Evolutionary conservation across 2,888 invertebrate species (phyloP), one percentile per base, ranked within the genome.

Genomic region (Thumatha senex): DNA sequence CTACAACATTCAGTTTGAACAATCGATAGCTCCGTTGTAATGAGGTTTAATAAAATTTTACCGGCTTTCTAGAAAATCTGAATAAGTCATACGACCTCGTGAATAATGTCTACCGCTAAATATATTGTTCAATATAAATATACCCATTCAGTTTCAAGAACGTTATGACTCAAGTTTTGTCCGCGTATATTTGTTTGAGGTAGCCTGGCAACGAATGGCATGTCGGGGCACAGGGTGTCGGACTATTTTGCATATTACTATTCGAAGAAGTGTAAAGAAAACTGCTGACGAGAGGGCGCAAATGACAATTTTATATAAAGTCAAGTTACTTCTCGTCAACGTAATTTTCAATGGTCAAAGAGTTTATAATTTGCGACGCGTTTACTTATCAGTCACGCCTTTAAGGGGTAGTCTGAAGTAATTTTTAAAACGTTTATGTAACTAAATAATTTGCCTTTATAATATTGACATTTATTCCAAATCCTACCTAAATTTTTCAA

Each of bases 1-100:
- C 71, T 61, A n/a, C n/a, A n/a, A n/a, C 15, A 46, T 61, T 50
- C 53, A 59, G 58, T 54, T 63, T 70, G 72, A 70, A 70, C 58
- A 77, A 83, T 82, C 80, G 73, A 82, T 82, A 57, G 11, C 30
- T 34, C 31, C 42, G 39, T 39, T 24, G 14, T 56, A 56, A 70
- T 54, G 51, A 57, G 51, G 61, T 66, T 57, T 69, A 63, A 57
- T 67, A 58, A 74, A 63, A 56, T 54, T 61, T 57, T 46, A 41
- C 52, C 50, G 52, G 42, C 39, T 38, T 14, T 67, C 56, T 50
- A 67, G 67, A 71, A 67, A 67, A 36, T 36, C 14, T 36, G 9
- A 36, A 64, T 59, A 58, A 62, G 56, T 67, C 60, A 48, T 54
- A 50, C 46, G 63, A 56, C 67, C 64, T 70, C 61, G 48, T 61